Evolutionary conservation across 2,113 vertebrate genomes (phyloP), one percentile per base, ranked within the genome.

Genomic region (Larimichthys polyactis): DNA sequence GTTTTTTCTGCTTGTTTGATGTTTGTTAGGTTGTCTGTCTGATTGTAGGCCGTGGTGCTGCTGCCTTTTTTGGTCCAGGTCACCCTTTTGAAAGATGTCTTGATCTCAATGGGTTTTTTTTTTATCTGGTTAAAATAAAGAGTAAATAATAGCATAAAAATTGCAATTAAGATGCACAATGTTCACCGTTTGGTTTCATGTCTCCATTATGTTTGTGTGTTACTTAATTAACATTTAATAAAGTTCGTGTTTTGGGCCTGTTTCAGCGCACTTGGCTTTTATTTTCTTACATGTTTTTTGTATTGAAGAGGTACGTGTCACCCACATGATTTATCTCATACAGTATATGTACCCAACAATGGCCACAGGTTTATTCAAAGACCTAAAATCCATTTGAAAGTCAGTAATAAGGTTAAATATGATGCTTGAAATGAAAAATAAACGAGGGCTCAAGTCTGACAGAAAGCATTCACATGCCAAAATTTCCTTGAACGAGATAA

Each of bases 281-380:
- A 36, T 63, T 68, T 68, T 19, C 15, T 63, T n/a, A n/a, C n/a
- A n/a, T n/a, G n/a, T 49, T 32, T 60, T 32, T 2, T 73, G 11
- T 20, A 60, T 32, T 49, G 4, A 29, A 15, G 11, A 1, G 16
- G 58, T 20, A 58, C 9, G 11, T 15, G 55, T n/a, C 65, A 64
- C 49, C 40, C 0, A n/a, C 19, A 24, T 66, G 22, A 27, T 67
- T 52, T 5, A 52, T 32, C 16, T 27, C 24, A 11, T 63, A 14
- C 8, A 55, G 2, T 65, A 32, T 19, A 66, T 78, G 78, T 40
- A 60, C 54, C 4, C 11, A 72, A 72, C 62, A 78, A 20, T 6
- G 20, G 10, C 14, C 5, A 10, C 5, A 17, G 40, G 69, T 46
- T n/a, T 55, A 51, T 27, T 29, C 17, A n/a, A 44, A 54, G 36